These are phyloP conservation scores for Chesias legatella DNA, from an alignment of 2,888 invertebrate genomes.

Conservation along the genomic window DNA sequence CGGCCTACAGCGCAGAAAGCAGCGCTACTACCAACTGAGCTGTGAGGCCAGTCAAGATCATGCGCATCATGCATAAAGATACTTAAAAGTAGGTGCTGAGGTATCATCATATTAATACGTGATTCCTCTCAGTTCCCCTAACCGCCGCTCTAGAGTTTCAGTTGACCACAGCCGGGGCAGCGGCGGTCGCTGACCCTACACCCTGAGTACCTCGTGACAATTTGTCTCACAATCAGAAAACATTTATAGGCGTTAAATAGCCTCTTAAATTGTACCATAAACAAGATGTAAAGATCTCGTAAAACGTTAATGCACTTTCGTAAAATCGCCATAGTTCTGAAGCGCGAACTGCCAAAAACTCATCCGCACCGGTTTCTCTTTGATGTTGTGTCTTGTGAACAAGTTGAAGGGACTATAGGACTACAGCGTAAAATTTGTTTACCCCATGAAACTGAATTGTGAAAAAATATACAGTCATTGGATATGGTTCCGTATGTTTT, in stretches of 20 bases:
- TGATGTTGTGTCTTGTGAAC: neutral
- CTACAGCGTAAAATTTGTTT: no score
- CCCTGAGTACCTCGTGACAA: slow-evolving; percentile 50
- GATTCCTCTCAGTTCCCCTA: slow-evolving; percentile 16
- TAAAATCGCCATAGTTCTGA: slow-evolving; percentile 45
- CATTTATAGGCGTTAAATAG: slow-evolving; percentile 68
- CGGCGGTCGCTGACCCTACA: slow-evolving; percentile 62
- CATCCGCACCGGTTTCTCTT: neutral
- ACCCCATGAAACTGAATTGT: no score
- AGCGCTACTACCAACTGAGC: no score
- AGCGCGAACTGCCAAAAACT: slow-evolving; percentile 6
- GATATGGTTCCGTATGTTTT: no score
- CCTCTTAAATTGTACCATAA: slow-evolving; percentile 59
- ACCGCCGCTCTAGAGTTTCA: slow-evolving; percentile 67
- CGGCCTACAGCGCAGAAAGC: no score
- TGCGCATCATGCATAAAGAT: no score
- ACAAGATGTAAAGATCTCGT: slow-evolving; percentile 57
- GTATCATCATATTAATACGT: slow-evolving; percentile 10
- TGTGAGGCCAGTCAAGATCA: no score
- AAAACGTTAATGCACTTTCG: slow-evolving; percentile 58
- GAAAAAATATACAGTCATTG: no score
- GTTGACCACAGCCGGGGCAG: slow-evolving; percentile 58
- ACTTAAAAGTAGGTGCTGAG: no score
- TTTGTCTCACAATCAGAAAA: slow-evolving; percentile 60
- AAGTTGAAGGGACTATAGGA: neutral